Evolutionary conservation across 2,797 vertebrate species (phyloP).

Genomic region (Macroramphosus scolopax): DNA sequence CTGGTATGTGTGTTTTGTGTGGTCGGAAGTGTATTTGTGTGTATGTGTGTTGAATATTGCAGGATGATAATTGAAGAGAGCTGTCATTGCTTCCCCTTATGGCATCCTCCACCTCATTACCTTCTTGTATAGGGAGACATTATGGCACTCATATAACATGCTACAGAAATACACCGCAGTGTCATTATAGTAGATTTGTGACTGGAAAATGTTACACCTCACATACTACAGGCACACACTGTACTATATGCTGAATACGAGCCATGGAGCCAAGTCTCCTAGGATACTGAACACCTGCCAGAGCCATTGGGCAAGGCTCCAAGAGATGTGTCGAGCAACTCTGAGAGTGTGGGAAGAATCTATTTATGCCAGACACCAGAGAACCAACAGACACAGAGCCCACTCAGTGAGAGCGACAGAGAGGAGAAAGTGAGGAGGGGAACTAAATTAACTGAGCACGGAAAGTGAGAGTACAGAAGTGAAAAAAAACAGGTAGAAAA

Average conservation of each 20-base stretch:
- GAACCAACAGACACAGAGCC: slow-evolving; percentile 37
- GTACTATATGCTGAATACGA: slow-evolving; percentile 13
- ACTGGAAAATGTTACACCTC: slow-evolving; percentile 1
- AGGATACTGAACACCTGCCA: slow-evolving; percentile 55
- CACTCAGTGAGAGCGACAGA: slow-evolving; percentile 39
- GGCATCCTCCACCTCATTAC: neutral
- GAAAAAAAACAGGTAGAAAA: slow-evolving; percentile 20
- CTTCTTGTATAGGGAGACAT: neutral
- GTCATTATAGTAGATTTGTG: slow-evolving; percentile 1
- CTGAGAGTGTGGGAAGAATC: slow-evolving; percentile 41
- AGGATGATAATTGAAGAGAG: neutral
- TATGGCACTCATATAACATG: slow-evolving; percentile 4
- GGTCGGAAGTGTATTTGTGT: too few relatives aligned
- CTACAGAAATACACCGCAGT: neutral
- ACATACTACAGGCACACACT: slow-evolving; percentile 2
- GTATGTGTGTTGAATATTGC: too few relatives aligned
- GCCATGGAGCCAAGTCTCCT: slow-evolving; percentile 21
- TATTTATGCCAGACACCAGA: slow-evolving; percentile 40
- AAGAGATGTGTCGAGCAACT: slow-evolving; percentile 48
- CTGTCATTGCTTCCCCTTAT: neutral
- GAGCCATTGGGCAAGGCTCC: slow-evolving; percentile 42
- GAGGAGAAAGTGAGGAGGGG: slow-evolving; percentile 9
- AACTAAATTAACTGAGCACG: slow-evolving; percentile 19
- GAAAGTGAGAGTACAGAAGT: slow-evolving; percentile 5
- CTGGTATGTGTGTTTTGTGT: too few relatives aligned